Evolutionary conservation across 2,888 invertebrate species (phyloP).

Genomic region (Glomeris marginata): DNA sequence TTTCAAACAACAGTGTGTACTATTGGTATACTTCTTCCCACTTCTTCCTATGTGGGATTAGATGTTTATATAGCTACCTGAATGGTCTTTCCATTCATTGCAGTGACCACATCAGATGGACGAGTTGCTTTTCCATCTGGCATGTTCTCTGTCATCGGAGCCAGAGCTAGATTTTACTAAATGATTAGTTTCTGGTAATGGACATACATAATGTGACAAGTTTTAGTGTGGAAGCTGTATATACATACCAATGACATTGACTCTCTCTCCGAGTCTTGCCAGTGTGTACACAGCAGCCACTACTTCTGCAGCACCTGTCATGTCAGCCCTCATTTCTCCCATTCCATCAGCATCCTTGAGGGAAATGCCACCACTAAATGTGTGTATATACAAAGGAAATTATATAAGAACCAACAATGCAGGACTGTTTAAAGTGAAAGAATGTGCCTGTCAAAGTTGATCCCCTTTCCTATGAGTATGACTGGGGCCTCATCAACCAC

Average conservation of each 20-base stretch:
- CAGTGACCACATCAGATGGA: conserved; percentile 1
- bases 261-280: background rate
- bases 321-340: background rate
- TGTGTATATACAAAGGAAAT: no score
- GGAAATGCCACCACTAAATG: background rate
- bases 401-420: no score
- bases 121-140: background rate
- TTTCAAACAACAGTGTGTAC: no score
- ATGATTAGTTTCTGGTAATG: no score
- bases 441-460: background rate
- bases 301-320: background rate
- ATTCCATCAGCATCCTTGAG: background rate
- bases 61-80: no score
- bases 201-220: no score
- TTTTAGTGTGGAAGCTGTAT: no score
- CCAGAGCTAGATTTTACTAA: background rate
- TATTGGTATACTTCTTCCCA: no score
- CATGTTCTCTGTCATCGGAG: conserved; percentile 6
- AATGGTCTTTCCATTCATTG: conserved; percentile 13
- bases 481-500: no score
- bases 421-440: no score
- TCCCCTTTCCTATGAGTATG: background rate
- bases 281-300: background rate
- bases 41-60: no score
- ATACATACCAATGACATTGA: no score